Percentiles rank a stretch among this genome's conserved stretches.
Evolutionary conservation across 2,797 vertebrate genomes (phyloP).

Genomic region (Amblyraja radiata): DNA sequence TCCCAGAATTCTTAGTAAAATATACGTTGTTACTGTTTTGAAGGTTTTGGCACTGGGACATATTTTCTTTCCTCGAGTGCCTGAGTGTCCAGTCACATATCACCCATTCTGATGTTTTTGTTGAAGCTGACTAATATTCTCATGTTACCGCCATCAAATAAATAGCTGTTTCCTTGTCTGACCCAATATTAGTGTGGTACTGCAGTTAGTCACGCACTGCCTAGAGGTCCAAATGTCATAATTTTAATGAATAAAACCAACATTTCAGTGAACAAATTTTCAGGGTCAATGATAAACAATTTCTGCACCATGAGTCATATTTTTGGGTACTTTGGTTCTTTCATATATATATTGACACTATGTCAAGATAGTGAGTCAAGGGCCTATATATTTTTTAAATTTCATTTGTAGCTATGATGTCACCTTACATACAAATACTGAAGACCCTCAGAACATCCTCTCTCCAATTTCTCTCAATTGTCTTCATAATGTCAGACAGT

Average conservation of each 20-base stretch:
- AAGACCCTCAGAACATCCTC: neutral
- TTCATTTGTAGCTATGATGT: neutral
- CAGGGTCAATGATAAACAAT: neutral
- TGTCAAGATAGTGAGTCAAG: neutral
- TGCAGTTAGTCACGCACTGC: slow-evolving; percentile 1
- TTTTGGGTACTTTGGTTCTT: neutral
- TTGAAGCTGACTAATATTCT: slow-evolving; percentile 18
- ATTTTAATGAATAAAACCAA: neutral
- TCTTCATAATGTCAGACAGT: neutral
- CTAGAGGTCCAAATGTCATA: neutral
- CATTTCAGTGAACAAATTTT: neutral
- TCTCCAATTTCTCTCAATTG: neutral
- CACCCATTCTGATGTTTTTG: slow-evolving; percentile 16
- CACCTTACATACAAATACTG: neutral
- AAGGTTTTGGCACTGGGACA: neutral
- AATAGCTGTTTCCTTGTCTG: slow-evolving; percentile 31
- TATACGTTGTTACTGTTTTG: neutral
- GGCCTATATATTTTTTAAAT: neutral
- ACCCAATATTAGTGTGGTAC: slow-evolving; percentile 14
- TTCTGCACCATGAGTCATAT: neutral
- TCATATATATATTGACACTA: neutral
- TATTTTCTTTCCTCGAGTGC: neutral
- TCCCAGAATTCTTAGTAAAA: slow-evolving; percentile 18
- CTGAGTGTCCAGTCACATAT: slow-evolving; percentile 15
- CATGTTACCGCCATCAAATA: slow-evolving; percentile 9